These are phyloP conservation scores for Peucedramus taeniatus DNA, from an alignment of 2,113 vertebrate genomes.

Conservation along the genomic window DNA sequence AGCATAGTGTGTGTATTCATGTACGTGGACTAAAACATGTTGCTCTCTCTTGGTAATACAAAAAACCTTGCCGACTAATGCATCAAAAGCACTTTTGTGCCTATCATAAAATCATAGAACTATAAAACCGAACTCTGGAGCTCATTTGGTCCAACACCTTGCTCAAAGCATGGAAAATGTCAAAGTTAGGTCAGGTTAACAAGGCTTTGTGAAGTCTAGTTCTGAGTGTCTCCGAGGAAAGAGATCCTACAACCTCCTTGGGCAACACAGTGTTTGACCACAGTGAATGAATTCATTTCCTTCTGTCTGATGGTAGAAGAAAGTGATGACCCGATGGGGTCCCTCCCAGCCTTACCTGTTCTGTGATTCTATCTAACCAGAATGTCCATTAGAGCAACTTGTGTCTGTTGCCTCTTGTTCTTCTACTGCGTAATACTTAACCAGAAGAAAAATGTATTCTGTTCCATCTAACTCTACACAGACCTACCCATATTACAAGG, in stretches of 20 bases:
- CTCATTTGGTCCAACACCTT: neutral
- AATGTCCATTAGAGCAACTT: neutral
- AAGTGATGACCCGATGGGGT: neutral
- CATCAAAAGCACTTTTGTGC: neutral
- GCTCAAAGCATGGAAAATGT: neutral
- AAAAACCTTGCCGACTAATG: neutral
- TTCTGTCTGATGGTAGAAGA: neutral
- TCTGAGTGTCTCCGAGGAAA: neutral
- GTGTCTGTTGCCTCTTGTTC: neutral
- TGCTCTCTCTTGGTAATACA: neutral
- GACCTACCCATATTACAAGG: neutral
- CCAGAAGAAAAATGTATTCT: neutral
- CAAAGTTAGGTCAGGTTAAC: neutral
- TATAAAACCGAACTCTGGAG: neutral
- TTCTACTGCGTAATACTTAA: neutral
- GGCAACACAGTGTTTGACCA: neutral
- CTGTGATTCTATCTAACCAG: neutral
- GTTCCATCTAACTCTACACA: neutral
- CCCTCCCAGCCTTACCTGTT: neutral
- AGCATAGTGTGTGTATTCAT: neutral
- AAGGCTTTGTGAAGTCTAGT: neutral
- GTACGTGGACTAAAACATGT: neutral
- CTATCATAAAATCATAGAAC: neutral
- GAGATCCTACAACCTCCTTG: neutral
- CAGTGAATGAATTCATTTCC: neutral